Evolutionary conservation across 2,113 vertebrate species (phyloP).

Genomic region (Stigmatopora nigra): DNA sequence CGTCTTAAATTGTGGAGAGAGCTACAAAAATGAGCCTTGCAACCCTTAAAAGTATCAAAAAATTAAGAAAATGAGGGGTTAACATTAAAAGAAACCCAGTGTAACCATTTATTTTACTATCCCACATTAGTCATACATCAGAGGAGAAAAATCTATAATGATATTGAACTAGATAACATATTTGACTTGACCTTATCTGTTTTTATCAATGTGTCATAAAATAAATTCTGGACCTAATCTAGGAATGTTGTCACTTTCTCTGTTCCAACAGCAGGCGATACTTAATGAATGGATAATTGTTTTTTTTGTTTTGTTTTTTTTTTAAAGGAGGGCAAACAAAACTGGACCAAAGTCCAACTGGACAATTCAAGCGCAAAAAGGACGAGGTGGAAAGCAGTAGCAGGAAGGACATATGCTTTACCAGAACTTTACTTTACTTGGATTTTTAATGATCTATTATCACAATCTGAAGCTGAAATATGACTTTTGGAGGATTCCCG

Average conservation of each 20-base stretch:
- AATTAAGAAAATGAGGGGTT: no score
- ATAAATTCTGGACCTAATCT: background rate
- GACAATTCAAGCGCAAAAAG: background rate
- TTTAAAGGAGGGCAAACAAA: conserved; percentile 19
- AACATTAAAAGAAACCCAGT: background rate
- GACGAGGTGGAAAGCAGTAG: conserved; percentile 5
- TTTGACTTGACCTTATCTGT: background rate
- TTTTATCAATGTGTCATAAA: conserved; percentile 4
- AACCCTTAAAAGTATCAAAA: no score
- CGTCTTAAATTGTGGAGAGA: no score
- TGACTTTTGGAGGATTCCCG: conserved; percentile 16
- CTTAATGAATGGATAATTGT: background rate
- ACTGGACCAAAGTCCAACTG: conserved; percentile 45
- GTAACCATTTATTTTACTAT: background rate
- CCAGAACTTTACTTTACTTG: background rate
- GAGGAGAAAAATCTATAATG: background rate
- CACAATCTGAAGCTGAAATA: conserved; percentile 3
- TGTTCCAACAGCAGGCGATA: background rate
- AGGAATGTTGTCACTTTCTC: background rate
- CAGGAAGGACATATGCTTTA: background rate
- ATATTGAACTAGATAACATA: background rate
- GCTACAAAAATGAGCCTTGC: no score
- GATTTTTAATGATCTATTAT: background rate
- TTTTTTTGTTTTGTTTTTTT: conserved; percentile 6
- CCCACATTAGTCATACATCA: background rate